Evolutionary conservation across 2,113 vertebrate genomes (phyloP).

Genomic region (Axis porcinus): DNA sequence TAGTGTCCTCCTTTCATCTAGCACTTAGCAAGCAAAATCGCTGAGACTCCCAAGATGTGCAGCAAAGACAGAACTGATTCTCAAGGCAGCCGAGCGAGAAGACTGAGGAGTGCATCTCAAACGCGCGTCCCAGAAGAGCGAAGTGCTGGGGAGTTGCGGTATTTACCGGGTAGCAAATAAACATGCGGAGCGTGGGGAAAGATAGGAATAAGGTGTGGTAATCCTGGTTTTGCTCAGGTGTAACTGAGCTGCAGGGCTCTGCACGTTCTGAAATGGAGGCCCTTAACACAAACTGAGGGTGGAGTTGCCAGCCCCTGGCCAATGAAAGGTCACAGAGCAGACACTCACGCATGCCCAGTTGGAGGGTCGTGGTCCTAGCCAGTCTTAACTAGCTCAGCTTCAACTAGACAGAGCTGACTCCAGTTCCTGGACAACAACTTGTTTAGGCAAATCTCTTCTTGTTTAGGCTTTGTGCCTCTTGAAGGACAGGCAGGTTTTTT

Average conservation of each 20-base stretch:
- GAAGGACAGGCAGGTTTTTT: background rate
- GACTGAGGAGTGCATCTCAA: fast-evolving
- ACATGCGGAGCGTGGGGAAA: background rate
- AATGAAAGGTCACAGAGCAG: background rate
- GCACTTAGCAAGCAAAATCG: background rate
- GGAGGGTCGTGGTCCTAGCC: background rate
- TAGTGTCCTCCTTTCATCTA: background rate
- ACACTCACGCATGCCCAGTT: background rate
- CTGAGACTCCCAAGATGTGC: background rate
- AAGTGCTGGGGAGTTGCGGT: fast-evolving
- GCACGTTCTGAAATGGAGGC: background rate
- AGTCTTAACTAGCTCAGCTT: background rate
- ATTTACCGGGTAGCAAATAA: background rate
- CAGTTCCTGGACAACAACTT: background rate
- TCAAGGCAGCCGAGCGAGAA: background rate
- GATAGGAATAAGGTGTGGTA: background rate
- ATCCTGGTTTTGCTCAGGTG: background rate
- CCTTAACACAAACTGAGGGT: background rate
- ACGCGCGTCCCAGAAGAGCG: background rate
- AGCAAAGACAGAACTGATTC: too few species aligned
- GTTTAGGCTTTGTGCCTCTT: background rate
- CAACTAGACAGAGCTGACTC: background rate
- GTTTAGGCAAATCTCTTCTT: background rate
- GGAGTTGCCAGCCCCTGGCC: background rate
- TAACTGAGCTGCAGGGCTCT: background rate